These are phyloP conservation scores for Pelmatolapia mariae DNA, from an alignment of 2,113 vertebrate genomes.

Conservation along the genomic window DNA sequence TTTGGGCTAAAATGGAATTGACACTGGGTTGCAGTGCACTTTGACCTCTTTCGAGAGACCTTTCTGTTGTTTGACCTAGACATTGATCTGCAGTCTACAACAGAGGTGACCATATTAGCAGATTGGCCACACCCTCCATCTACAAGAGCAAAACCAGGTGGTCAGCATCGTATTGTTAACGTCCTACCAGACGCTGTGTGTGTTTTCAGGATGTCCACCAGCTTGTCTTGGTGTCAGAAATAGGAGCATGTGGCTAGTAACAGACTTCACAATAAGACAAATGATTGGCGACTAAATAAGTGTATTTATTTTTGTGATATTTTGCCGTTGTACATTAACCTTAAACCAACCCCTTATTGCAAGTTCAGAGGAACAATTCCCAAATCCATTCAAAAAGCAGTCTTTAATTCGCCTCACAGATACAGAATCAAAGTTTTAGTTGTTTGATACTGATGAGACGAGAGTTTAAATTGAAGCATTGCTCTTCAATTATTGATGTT, in stretches of 20 bases:
- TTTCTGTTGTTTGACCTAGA: conserved; percentile 78
- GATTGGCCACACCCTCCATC: conserved; percentile 27
- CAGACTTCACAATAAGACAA: not conserved
- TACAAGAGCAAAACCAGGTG: not conserved
- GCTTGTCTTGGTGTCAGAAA: not conserved
- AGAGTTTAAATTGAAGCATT: conserved; percentile 31
- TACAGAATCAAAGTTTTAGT: not conserved
- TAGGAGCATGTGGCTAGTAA: not conserved
- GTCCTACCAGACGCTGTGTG: not conserved
- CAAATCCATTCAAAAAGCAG: not conserved
- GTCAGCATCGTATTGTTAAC: not conserved
- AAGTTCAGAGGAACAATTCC: not conserved
- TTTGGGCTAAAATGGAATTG: conserved; percentile 58
- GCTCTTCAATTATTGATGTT: conserved; percentile 24
- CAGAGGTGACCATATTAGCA: conserved; percentile 63
- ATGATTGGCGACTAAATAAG: not conserved
- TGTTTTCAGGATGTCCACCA: not conserved
- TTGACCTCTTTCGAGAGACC: conserved; percentile 76
- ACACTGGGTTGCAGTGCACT: conserved; percentile 69
- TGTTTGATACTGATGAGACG: conserved; percentile 25
- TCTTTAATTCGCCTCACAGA: not conserved
- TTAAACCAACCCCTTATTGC: not conserved
- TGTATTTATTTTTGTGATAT: not conserved
- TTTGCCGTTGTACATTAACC: not conserved
- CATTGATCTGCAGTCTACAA: conserved; percentile 78